Percentiles rank a stretch among this genome's conserved stretches.
Evolutionary conservation across 2,888 invertebrate genomes (phyloP).

Genomic region (Hypomecis punctinalis): DNA sequence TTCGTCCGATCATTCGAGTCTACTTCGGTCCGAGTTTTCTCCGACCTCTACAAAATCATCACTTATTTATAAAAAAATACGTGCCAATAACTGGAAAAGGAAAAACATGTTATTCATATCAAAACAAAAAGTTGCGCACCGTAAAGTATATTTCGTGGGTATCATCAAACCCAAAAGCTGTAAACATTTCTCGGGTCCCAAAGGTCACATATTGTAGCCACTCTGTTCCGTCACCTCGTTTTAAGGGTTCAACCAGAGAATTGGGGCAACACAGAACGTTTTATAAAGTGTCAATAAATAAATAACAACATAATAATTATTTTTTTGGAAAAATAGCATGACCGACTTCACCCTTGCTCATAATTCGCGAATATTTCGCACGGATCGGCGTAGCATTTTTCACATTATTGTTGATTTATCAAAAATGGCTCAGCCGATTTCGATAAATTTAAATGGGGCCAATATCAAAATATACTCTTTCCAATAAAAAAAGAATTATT

Average conservation of each 20-base stretch:
- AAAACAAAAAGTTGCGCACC: constrained; percentile 45
- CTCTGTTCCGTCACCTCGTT: constrained; percentile 53
- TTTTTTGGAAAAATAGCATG: no score
- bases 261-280: constrained; percentile 28
- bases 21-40: constrained; percentile 11
- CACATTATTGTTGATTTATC: no score
- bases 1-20: constrained; percentile 6
- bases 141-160: constrained; percentile 51
- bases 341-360: no score
- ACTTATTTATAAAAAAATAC: constrained; percentile 31
- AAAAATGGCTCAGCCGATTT: no score
- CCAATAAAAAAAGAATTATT: no score
- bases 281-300: neutral
- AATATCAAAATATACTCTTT: no score
- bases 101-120: constrained; percentile 44
- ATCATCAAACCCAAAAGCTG: constrained; percentile 48
- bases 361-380: no score
- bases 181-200: constrained; percentile 49
- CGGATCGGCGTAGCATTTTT: no score
- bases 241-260: constrained; percentile 35
- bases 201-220: constrained; percentile 55
- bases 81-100: constrained; percentile 32
- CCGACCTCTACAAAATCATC: constrained; percentile 27
- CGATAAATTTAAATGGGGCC: no score
- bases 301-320: no score